Percentiles rank a stretch among this genome's conserved stretches.
Evolutionary conservation across 2,797 vertebrate species (phyloP).

Genomic region (Coranthus polyacanthus): DNA sequence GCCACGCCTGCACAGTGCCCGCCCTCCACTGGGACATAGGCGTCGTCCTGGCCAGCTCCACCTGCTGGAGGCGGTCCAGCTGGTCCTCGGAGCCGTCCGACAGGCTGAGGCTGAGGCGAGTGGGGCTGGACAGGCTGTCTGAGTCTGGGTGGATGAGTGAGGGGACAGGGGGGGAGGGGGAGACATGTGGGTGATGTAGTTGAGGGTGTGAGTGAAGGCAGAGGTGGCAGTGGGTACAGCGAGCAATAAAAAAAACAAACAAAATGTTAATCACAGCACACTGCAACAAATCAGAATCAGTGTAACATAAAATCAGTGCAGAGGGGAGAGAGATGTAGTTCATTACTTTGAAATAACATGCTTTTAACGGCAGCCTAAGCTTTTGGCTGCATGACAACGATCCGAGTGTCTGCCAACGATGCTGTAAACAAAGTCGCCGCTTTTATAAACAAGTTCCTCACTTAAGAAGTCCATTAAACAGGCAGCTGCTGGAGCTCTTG

Average conservation of each 20-base stretch:
- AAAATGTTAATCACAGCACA: conserved; percentile 26
- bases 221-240: conserved; percentile 48
- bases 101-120: conserved; percentile 84
- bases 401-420: conserved; percentile 16
- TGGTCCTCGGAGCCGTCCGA: conserved; percentile 90
- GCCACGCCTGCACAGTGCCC: conserved; percentile 91
- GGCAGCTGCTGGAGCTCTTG: conserved; percentile 51
- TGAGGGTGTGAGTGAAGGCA: conserved; percentile 67
- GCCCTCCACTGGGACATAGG: conserved; percentile 93
- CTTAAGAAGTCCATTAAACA: conserved; percentile 59
- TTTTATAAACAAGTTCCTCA: conserved; percentile 45
- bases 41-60: conserved; percentile 87
- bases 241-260: too few species aligned
- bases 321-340: background rate
- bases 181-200: conserved; percentile 60
- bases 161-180: conserved; percentile 12
- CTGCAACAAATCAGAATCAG: background rate
- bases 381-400: conserved; percentile 49
- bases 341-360: conserved; percentile 10
- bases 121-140: conserved; percentile 84
- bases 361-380: conserved; percentile 23
- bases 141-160: conserved; percentile 76
- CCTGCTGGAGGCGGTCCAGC: conserved; percentile 89
- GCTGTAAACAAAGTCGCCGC: conserved; percentile 46
- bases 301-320: conserved; percentile 6